A percentile compares a stretch with the other conserved stretches of the same genome.
phyloP scores from a whole-genome alignment of 2,113 vertebrate species.

The Mormyrus iriodes region DNA sequence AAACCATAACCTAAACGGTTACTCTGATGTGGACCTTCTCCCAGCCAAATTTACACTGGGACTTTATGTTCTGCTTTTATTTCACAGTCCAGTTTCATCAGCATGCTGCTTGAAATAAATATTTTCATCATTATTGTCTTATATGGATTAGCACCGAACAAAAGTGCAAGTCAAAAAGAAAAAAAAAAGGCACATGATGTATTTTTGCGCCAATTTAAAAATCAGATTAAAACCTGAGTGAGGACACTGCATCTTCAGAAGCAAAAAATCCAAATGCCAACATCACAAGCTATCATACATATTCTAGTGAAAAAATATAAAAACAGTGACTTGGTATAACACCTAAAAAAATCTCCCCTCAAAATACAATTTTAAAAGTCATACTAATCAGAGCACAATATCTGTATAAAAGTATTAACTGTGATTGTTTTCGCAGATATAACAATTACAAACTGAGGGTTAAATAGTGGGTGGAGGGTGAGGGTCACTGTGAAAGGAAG shows the following conservation, averaged over 20 bases:
- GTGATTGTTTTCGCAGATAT: slow-evolving; percentile 44
- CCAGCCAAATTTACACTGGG: neutral
- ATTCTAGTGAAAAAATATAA: slow-evolving; percentile 44
- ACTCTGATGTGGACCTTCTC: neutral
- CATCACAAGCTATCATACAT: slow-evolving; percentile 46
- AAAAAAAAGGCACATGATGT: slow-evolving; percentile 12
- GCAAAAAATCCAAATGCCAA: slow-evolving; percentile 34
- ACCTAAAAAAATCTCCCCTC: slow-evolving; percentile 43
- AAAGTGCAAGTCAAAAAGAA: slow-evolving; percentile 22
- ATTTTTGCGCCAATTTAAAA: slow-evolving; percentile 11
- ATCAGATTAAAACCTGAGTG: slow-evolving; percentile 32
- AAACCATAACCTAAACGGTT: neutral
- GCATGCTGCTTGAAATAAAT: slow-evolving; percentile 5
- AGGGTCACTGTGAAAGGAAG: slow-evolving; percentile 4
- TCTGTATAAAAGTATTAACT: slow-evolving; percentile 58
- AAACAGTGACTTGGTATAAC: slow-evolving; percentile 27
- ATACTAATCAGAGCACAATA: slow-evolving; percentile 64
- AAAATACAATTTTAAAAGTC: slow-evolving; percentile 54
- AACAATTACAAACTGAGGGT: slow-evolving; percentile 21
- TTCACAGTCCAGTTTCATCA: neutral
- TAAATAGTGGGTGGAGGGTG: slow-evolving; percentile 10
- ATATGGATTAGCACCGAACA: slow-evolving; percentile 27
- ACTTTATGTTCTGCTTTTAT: neutral
- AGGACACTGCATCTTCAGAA: slow-evolving; percentile 31
- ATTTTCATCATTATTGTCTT: slow-evolving; percentile 12